A percentile compares a stretch with the other conserved stretches of the same genome.
phyloP scores from a whole-genome alignment of 1,140 invertebrate species.

The Lethocerus indicus region DNA sequence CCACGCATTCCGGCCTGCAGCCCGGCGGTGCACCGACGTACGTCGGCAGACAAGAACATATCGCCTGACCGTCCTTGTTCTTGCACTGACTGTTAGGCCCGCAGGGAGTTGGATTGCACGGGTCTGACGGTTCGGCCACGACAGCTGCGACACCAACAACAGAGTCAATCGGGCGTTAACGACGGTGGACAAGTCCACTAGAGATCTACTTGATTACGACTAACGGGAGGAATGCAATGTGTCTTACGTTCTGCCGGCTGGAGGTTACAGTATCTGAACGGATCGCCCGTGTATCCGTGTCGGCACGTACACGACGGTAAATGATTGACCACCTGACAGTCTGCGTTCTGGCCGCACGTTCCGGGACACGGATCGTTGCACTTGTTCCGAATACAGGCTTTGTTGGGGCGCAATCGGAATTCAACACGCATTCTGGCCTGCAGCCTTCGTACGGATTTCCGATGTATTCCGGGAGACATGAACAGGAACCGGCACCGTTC shows the following conservation, averaged over 20 bases:
- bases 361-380: conserved; percentile 46
- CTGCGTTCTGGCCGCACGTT: conserved; percentile 31
- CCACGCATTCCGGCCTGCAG: conserved; percentile 30
- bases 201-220: too few species aligned
- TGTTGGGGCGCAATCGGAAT: conserved; percentile 45
- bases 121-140: conserved; percentile 24
- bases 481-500: conserved; percentile 50
- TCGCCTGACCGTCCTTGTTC: conserved; percentile 27
- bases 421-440: conserved; percentile 49
- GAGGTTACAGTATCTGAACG: conserved; percentile 41
- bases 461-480: conserved; percentile 30
- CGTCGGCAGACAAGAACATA: conserved; percentile 29
- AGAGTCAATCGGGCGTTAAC: too few species aligned
- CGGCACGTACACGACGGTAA: conserved; percentile 35
- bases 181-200: too few species aligned
- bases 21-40: conserved; percentile 28
- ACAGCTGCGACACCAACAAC: conserved; percentile 16
- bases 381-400: conserved; percentile 45
- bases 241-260: conserved; percentile 23
- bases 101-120: conserved; percentile 49
- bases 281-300: conserved; percentile 29
- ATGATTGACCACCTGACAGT: conserved; percentile 36
- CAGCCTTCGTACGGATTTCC: conserved; percentile 38
- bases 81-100: conserved; percentile 39
- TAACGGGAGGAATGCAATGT: too few species aligned